Evolutionary conservation across 2,113 vertebrate species (phyloP), one percentile per base, ranked within the genome.

Genomic region (Salvator merianae): DNA sequence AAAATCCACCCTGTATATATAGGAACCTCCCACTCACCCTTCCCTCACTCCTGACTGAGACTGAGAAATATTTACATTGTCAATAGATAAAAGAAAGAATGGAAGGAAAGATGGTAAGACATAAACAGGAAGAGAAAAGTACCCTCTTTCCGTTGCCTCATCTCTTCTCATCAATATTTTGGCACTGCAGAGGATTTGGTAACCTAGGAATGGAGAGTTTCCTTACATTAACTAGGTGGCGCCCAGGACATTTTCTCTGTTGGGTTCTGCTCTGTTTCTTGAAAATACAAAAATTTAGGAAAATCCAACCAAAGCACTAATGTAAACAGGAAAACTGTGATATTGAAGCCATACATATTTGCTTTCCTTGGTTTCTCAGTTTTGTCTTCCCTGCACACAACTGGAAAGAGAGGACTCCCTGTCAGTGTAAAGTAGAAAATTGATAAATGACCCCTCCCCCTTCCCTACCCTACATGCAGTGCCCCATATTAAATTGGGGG

Each of bases 381-480:
- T 85, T 84, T 2, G 79, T 88, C 80, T 91, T 70, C 86, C 79
- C 75, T 82, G 86, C 32, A 79, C 24, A 69, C 71, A 78, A 71
- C 87, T 89, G 88, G 85, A 89, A 84, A 82, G 76, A 87, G 55
- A 85, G 87, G 72, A 79, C 32, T 88, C 78, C 79, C 26, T 32
- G 76, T 87, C 84, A 0, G 0, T 55, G 53, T 79, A 79, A 73
- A 72, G 75, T 74, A 55, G 83, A 87, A 88, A 81, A 90, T 87
- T 73, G 87, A 47, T 88, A 90, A 91, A 91, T 92, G 89, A 91
- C 68, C 89, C 89, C 63, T 86, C 28, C 88, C 92, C 88, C 82
- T 77, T 32, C 92, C 91, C 89, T 86, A 91, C 93, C 92, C 81
- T 78, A 87, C 89, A 88, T 85, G 63, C 81, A 84, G 88, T 91